Base-by-base conservation (phyloP, 1,140 invertebrate genomes). In the Sitophilus oryzae region DNA sequence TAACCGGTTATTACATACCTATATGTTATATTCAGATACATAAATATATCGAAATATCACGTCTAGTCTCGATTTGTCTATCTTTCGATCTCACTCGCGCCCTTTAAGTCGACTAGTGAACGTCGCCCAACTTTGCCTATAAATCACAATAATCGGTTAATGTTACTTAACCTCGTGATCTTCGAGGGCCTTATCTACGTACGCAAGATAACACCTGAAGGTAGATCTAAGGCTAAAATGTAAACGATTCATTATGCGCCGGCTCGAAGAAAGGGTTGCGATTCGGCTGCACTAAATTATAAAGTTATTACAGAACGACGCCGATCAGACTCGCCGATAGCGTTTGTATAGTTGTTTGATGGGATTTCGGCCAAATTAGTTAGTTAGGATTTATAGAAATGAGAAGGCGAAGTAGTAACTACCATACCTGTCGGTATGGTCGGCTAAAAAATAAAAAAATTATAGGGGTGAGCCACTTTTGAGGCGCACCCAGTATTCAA, bases 151-250 rank as follows among this genome's bases (percentile, higher is more conserved):
- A 66, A 67, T 66, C 67, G 66, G 67, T 67, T 69, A 69, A 69
- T 69, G 67, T 67, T 67, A 59, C 64, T 67, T 69, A 67, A 69
- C 67, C 67, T 69, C 52, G 66, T 66, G 66, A 66, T 66, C 64
- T 60, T 40, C 25, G 25, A 30, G 25, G 45, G 62, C 50, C 48
- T 68, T 68, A 68, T 68, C 66, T 58, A 50, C 41, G 58, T 60
- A 63, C 62, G 53, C 45, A 56, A 66, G 65, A 68, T 67, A 67
- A 67, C 61, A 64, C 57, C 61, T 60, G 56, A 60, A 62, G 64
- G 63, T 63, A 51, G 55, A 52, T 56, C 60, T 50, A 58, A n/a
- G 61, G 60, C 60, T 63, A 64, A 63, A 66, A 66, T 62, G 25
- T 30, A 30, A 30, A 11, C 25, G 25, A 30, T 30, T 11, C 25